Evolutionary conservation across 2,113 vertebrate species (phyloP).

Genomic region (Leptobrachium ailaonicum): DNA sequence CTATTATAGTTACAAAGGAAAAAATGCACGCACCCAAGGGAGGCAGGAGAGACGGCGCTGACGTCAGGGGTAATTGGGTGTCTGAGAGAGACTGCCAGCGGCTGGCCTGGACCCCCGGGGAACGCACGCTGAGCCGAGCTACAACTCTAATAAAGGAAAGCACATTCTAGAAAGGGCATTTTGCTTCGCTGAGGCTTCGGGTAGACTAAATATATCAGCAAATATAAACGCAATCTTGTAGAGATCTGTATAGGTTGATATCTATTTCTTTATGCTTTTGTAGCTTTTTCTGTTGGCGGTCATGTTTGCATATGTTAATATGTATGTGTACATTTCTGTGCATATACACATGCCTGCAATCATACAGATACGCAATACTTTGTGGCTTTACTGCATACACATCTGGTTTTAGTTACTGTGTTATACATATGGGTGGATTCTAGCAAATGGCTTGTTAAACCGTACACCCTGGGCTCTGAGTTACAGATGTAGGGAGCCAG

Average conservation of each 20-base stretch:
- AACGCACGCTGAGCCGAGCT: conserved; percentile 74
- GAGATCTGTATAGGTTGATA: conserved; percentile 31
- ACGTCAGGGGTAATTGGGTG: conserved; percentile 94
- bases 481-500: background rate
- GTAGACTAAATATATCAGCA: conserved; percentile 70
- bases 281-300: conserved; percentile 16
- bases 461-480: background rate
- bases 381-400: background rate
- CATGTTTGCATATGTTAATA: background rate
- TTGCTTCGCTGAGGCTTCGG: conserved; percentile 72
- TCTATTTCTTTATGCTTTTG: conserved; percentile 42
- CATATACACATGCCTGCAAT: background rate
- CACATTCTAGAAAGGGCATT: conserved; percentile 81
- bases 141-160: conserved; percentile 85
- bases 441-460: conserved; percentile 29
- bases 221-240: conserved; percentile 51
- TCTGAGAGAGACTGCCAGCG: conserved; percentile 92
- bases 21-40: conserved; percentile 92
- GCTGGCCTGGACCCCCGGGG: conserved; percentile 85
- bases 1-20: conserved; percentile 80
- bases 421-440: conserved; percentile 25
- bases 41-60: conserved; percentile 88
- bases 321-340: too few relatives aligned
- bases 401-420: conserved; percentile 30
- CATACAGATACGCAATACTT: conserved; percentile 31